phyloP scores from a whole-genome alignment of 2,888 invertebrate genomes.

The Flexamia atlantica region DNA sequence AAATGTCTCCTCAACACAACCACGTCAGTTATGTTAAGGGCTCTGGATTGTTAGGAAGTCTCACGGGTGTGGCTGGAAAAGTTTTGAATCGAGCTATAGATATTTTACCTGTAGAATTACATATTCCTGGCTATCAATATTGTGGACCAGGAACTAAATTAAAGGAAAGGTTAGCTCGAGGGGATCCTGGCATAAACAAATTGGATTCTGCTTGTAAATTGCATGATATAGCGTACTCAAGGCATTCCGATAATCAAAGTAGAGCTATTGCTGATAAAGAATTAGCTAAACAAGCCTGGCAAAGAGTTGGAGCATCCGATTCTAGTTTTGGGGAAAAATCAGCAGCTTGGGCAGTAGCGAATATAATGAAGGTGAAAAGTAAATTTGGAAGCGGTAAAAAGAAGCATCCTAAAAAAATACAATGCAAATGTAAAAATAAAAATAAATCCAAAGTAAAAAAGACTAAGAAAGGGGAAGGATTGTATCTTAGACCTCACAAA shows the following conservation, averaged over 20 bases:
- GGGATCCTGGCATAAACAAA: slow-evolving; percentile 32
- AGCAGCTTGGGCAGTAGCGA: slow-evolving; percentile 34
- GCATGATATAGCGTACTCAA: slow-evolving; percentile 22
- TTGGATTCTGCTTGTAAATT: slow-evolving; percentile 6
- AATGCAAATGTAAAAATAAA: background rate
- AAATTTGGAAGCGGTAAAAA: slow-evolving; percentile 25
- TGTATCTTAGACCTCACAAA: slow-evolving; percentile 3
- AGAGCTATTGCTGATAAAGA: slow-evolving; percentile 12
- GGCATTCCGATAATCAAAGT: slow-evolving; percentile 2
- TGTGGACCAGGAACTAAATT: slow-evolving; percentile 3
- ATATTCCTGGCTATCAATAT: slow-evolving; percentile 24
- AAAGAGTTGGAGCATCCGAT: slow-evolving; percentile 5
- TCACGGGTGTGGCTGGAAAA: background rate
- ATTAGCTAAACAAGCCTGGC: slow-evolving; percentile 6
- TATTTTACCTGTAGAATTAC: slow-evolving; percentile 39
- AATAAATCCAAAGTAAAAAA: background rate
- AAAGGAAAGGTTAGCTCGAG: background rate
- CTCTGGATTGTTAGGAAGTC: background rate
- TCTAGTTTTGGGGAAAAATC: slow-evolving; percentile 1
- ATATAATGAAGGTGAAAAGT: slow-evolving; percentile 28
- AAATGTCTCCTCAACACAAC: background rate
- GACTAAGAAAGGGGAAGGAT: background rate
- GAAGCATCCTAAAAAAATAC: background rate
- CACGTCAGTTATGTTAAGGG: background rate
- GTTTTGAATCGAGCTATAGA: slow-evolving; percentile 5